These are phyloP conservation scores for Chrysogorgia sp. DNA, from an alignment of 92 coral and sea anemone genomes.

Conservation along the genomic window DNA sequence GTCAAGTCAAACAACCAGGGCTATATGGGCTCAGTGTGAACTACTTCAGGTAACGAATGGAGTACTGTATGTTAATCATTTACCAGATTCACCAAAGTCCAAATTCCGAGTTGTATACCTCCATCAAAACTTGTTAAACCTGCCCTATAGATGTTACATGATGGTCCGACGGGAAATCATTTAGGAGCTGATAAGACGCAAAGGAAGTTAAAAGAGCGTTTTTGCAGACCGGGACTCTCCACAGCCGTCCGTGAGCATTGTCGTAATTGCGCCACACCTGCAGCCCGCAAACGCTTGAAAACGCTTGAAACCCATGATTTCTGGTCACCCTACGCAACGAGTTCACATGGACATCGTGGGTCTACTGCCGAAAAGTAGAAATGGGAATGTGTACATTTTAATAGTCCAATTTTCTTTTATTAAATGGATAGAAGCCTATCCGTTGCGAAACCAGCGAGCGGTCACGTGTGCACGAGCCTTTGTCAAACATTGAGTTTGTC, in stretches of 20 bases:
- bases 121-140: conserved; percentile 35
- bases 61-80: conserved; percentile 14
- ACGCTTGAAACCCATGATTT: conserved; percentile 7
- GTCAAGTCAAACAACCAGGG: conserved; percentile 28
- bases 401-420: conserved; percentile 54
- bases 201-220: conserved; percentile 57
- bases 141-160: conserved; percentile 44
- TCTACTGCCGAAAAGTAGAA: conserved; percentile 52
- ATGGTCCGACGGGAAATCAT: conserved; percentile 49
- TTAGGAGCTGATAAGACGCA: conserved; percentile 52
- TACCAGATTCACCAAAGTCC: not conserved
- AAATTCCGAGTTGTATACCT: conserved; percentile 26
- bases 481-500: conserved; percentile 54
- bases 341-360: conserved; percentile 22
- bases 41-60: conserved; percentile 7
- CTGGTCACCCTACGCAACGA: not conserved
- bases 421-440: conserved; percentile 65
- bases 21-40: conserved; percentile 39
- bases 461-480: conserved; percentile 53
- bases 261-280: conserved; percentile 40
- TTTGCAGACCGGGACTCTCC: conserved; percentile 63
- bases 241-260: conserved; percentile 49
- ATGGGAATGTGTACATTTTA: conserved; percentile 45
- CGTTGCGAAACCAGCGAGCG: conserved; percentile 57
- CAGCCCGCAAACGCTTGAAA: conserved; percentile 14